Evolutionary conservation across 2,888 invertebrate species (phyloP), one percentile per base, ranked within the genome.

Genomic region (Cactoblastis cactorum): DNA sequence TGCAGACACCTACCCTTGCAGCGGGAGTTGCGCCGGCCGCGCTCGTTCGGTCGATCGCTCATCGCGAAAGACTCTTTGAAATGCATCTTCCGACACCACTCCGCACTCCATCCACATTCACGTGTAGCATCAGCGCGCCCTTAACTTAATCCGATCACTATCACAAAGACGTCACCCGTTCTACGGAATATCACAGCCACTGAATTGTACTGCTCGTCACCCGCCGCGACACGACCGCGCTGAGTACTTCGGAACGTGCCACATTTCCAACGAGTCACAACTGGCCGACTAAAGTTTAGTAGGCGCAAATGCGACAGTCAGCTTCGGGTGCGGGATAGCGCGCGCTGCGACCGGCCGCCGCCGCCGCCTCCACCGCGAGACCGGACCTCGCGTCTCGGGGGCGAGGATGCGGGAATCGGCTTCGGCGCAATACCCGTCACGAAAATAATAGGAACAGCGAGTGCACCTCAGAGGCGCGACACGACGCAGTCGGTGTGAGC

Each of bases 381-480:
- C 88, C 86, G 86, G 86, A 86, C 87, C 81, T 86, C 83, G 84
- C 84, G 85, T 83, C 87, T 83, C 85, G 84, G 85, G 77, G 83
- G 86, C 85, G 88, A 86, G 90, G 86, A 88, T 86, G 86, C 87
- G 87, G 86, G 88, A 87, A 87, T 86, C 84, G 86, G 84, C 83
- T 89, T 88, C 85, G 86, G 88, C 90, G 90, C 88, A 87, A 87
- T 87, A 87, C 88, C 87, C 87, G 88, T 88, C 88, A 89, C 88
- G 86, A 89, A 89, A 89, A 89, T 89, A 89, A 89, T 89, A 87
- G 88, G 88, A 89, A 86, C 87, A 80, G 81, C 77, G 86, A 89
- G 87, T 89, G 89, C 89, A 89, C 88, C 89, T 88, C 85, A 80
- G 81, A 90, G 90, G 87, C 90, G 84, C 86, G 88, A 83, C 83